phyloP scores from a whole-genome alignment of 2,113 vertebrate species.

The Pelvicachromis taeniatus region DNA sequence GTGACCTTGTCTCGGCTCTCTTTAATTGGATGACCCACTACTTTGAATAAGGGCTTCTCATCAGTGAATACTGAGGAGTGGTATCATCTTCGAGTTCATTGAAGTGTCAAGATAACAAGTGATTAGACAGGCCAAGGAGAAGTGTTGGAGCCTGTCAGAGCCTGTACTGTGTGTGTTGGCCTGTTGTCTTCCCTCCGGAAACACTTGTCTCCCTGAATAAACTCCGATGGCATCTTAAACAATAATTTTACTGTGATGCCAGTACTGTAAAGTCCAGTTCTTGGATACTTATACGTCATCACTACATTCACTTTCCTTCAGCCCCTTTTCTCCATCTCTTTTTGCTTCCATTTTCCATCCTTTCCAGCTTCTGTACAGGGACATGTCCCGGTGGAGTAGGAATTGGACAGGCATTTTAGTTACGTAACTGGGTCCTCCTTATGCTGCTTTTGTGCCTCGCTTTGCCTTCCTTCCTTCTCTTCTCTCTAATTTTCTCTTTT shows the following conservation, averaged over 20 bases:
- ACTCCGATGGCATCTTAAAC: not conserved
- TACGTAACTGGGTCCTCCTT: conserved; percentile 13
- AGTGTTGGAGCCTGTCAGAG: conserved; percentile 2
- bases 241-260: not conserved
- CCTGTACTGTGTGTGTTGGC: not conserved
- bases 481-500: not conserved
- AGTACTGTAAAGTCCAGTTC: not conserved
- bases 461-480: not conserved
- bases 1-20: conserved; percentile 55
- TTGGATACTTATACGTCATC: not conserved
- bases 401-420: conserved; percentile 30
- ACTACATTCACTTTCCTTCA: not conserved
- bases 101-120: conserved; percentile 51
- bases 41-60: conserved; percentile 43
- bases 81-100: conserved; percentile 47
- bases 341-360: conserved; percentile 22
- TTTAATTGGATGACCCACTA: conserved; percentile 62
- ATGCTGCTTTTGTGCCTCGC: conserved; percentile 8
- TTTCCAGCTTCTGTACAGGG: conserved; percentile 1
- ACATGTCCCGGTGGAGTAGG: conserved; percentile 12
- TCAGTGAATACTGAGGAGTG: conserved; percentile 36
- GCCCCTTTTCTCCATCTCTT: not conserved
- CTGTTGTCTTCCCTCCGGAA: not conserved
- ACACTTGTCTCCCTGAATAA: not conserved
- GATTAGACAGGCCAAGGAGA: conserved; percentile 42